phyloP scores from a whole-genome alignment of 2,888 invertebrate genomes.

The Myathropa florea region DNA sequence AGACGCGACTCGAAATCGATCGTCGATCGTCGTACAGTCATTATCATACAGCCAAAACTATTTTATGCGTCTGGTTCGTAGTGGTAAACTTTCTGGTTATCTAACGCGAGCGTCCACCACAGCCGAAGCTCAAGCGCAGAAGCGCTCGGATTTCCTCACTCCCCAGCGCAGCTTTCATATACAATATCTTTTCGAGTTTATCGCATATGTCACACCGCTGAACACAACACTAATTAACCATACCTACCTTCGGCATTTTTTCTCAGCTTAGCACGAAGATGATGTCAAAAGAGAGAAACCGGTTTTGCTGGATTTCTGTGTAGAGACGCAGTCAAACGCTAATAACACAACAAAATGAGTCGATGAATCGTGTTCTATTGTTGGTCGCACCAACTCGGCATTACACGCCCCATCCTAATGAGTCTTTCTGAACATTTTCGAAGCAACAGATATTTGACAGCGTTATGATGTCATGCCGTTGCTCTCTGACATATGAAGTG shows the following conservation, averaged over 20 bases:
- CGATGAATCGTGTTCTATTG: slow-evolving; percentile 17
- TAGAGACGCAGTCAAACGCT: neutral
- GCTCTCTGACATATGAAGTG: neutral
- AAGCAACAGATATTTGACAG: slow-evolving; percentile 2
- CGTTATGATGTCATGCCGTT: slow-evolving; percentile 33
- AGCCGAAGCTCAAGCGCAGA: neutral
- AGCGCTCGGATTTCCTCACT: neutral
- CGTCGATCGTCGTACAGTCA: neutral
- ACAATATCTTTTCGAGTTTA: neutral
- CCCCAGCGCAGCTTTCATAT: neutral
- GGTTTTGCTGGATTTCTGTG: neutral
- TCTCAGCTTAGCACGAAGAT: slow-evolving; percentile 10
- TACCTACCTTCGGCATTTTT: slow-evolving; percentile 4
- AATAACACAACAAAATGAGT: neutral
- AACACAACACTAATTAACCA: slow-evolving; percentile 36
- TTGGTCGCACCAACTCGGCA: slow-evolving; percentile 1
- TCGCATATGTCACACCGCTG: slow-evolving; percentile 15
- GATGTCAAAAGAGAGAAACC: slow-evolving; percentile 1
- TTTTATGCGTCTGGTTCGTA: neutral
- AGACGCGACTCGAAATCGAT: neutral
- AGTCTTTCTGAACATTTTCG: neutral
- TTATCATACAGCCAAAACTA: neutral
- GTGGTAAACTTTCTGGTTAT: neutral
- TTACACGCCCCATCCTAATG: neutral
- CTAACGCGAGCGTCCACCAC: neutral